phyloP scores from a whole-genome alignment of 2,888 invertebrate species.

The Nephrocerus scutellatus region DNA sequence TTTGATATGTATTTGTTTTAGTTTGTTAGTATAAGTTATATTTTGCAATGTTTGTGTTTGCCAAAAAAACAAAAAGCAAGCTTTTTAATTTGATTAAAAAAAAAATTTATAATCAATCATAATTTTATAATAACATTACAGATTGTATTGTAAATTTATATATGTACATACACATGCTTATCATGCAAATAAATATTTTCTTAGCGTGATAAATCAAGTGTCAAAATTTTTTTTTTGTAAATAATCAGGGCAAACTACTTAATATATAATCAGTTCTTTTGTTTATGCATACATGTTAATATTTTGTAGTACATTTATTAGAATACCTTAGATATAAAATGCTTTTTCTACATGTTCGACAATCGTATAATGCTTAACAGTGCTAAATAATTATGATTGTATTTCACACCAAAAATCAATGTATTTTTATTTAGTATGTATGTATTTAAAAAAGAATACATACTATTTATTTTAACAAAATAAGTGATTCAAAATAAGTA shows the following conservation, averaged over 20 bases:
- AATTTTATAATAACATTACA: too few species aligned
- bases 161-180: too few species aligned
- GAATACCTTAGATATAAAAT: background rate
- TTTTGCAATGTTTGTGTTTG: too few species aligned
- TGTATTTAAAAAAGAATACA: slow-evolving; percentile 2
- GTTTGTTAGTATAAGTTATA: too few species aligned
- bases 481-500: slow-evolving; percentile 1
- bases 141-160: too few species aligned
- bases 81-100: too few species aligned
- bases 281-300: slow-evolving; percentile 12
- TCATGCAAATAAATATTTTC: too few species aligned
- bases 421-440: slow-evolving; percentile 4
- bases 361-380: background rate
- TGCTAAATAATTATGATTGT: slow-evolving; percentile 41
- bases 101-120: too few species aligned
- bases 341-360: background rate
- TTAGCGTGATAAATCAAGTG: too few species aligned
- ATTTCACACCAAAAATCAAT: slow-evolving; percentile 40
- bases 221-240: slow-evolving; percentile 21
- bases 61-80: too few species aligned
- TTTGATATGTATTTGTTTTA: too few species aligned
- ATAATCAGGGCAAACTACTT: slow-evolving; percentile 46
- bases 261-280: slow-evolving; percentile 47
- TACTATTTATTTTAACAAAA: background rate
- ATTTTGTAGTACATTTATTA: background rate